Base-by-base conservation (phyloP, 1,140 invertebrate genomes). In the Aleiodes sp. region DNA sequence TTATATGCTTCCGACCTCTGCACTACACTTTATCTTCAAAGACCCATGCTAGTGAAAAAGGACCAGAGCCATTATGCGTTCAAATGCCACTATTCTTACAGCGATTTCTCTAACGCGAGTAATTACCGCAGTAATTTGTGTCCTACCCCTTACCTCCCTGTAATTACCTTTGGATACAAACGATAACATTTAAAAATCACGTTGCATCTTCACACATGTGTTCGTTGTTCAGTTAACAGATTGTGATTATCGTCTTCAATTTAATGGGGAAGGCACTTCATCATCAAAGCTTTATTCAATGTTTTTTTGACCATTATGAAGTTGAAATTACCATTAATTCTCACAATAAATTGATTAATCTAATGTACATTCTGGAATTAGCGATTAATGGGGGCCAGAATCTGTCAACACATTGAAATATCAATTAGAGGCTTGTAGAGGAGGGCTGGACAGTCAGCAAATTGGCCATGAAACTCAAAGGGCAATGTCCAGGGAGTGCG, bases 1-100 rank as follows among this genome's bases (percentile, higher is more conserved):
- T n/a, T n/a, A n/a, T 74, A 66, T 76, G 71, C 69, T 76, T 70
- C 74, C 69, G 70, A 68, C 70, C 68, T 72, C 73, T 71, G 62
- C 70, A 70, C 73, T 72, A 70, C 72, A 68, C 72, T 73, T 72
- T 70, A 73, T 73, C 74, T 41, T 52, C 74, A 56, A 75, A 73
- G 72, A 71, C 26, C 28, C 26, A 31, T 31, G 4, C n/a, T 26
- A 29, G 24, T 31, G n/a, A 24, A n/a, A n/a, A 59, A 59, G 29
- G 28, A 59, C 56, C n/a, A 29, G 12, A n/a, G n/a, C 56, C 16
- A 59, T 59, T 31, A 59, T 16, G 24, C 24, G 16, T 59, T 26
- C 56, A 26, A 59, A n/a, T 59, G 28, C 24, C 6, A 16, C 24
- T 31, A 59, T 29, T 59, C 28, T 59, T 59, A 10, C 28, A 59